Conservation (phyloP, 2,113 vertebrate species). For the Hippocampus comes region DNA sequence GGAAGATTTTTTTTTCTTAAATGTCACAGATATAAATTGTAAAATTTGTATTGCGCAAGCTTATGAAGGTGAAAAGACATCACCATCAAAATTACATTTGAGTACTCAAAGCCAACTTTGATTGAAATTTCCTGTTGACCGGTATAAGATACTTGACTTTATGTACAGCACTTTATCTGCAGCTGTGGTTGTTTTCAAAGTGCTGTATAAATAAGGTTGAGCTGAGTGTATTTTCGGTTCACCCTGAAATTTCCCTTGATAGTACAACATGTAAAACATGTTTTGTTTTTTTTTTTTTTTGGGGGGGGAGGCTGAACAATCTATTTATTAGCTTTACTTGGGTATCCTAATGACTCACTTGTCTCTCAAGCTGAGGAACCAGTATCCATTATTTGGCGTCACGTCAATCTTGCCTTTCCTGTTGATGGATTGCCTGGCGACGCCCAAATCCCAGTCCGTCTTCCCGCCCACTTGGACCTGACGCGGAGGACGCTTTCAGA, state of each 20-base stretch:
- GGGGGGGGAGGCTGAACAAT: too few relatives aligned
- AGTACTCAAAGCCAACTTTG: too few relatives aligned
- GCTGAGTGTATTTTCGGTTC: background rate
- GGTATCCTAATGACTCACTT: constrained; percentile 40
- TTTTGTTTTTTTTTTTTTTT: too few relatives aligned
- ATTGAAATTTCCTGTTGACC: too few relatives aligned
- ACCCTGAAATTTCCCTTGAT: background rate
- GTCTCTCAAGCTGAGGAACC: constrained; percentile 73
- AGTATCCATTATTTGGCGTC: constrained; percentile 69
- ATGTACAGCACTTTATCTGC: background rate
- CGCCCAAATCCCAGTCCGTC: constrained; percentile 74
- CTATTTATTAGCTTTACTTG: too few relatives aligned
- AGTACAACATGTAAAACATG: too few relatives aligned
- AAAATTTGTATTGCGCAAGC: too few relatives aligned
- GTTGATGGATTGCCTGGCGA: constrained; percentile 58
- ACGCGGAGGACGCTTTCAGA: background rate
- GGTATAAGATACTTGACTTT: too few relatives aligned
- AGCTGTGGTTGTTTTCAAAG: background rate
- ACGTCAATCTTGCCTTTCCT: constrained; percentile 72
- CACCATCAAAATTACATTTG: too few relatives aligned
- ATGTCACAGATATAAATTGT: too few relatives aligned
- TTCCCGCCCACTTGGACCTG: constrained; percentile 70
- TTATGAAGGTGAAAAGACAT: too few relatives aligned
- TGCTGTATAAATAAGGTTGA: background rate
- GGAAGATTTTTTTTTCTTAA: too few relatives aligned